phyloP scores from a whole-genome alignment of 1,140 invertebrate species.

The Lucilia cuprina region DNA sequence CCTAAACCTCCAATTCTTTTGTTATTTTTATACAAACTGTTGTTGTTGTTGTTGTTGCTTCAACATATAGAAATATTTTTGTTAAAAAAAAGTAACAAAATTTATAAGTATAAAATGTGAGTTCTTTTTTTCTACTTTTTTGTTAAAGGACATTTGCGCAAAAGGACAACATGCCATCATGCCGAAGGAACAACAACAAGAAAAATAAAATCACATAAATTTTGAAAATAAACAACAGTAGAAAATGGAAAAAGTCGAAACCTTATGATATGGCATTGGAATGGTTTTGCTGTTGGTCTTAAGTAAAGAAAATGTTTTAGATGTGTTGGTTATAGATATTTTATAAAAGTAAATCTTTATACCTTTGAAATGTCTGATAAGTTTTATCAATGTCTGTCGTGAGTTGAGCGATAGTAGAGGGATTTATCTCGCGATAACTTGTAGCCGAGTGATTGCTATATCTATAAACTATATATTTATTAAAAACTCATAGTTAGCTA shows the following conservation, averaged over 20 bases:
- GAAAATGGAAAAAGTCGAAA: not conserved
- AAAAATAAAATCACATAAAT: slow-evolving; percentile 16
- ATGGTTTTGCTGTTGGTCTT: not conserved
- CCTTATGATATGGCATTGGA: not conserved
- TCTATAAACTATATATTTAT: no score
- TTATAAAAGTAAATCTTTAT: not conserved
- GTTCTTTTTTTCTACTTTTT: not conserved
- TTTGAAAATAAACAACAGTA: slow-evolving; percentile 25
- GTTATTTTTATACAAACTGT: not conserved
- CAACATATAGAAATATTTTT: not conserved
- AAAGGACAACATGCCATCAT: slow-evolving; percentile 26
- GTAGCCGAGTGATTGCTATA: no score
- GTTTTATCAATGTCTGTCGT: not conserved
- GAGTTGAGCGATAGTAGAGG: no score
- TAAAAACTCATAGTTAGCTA: no score
- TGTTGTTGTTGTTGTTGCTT: no score
- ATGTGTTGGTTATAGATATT: not conserved
- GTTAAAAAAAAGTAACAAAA: slow-evolving; percentile 18
- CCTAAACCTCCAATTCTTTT: slow-evolving; percentile 27
- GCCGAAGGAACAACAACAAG: not conserved
- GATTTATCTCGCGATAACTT: no score
- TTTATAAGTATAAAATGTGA: not conserved
- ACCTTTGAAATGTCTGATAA: not conserved
- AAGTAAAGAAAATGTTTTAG: not conserved
- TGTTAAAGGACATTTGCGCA: slow-evolving; percentile 27